Conservation (phyloP, 1,140 invertebrate species). For the Pogonus chalceus region DNA sequence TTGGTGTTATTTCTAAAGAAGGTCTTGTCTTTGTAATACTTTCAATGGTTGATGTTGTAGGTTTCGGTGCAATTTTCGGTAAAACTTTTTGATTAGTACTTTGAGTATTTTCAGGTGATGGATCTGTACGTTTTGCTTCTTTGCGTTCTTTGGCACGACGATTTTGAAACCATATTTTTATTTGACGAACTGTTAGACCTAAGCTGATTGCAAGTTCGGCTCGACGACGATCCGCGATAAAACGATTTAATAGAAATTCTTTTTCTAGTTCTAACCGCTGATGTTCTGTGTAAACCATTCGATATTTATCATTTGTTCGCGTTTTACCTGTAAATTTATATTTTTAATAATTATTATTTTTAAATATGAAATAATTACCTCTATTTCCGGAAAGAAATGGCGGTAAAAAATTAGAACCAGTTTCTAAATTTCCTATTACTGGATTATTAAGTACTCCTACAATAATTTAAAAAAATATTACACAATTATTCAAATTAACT, state of each 20-base stretch:
- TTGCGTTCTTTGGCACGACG: slow-evolving; percentile 87
- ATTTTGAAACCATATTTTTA: slow-evolving; percentile 79
- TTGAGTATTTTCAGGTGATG: not conserved
- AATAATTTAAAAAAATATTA: not conserved
- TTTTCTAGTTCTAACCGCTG: slow-evolving; percentile 21
- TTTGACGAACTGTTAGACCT: slow-evolving; percentile 85
- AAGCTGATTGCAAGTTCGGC: slow-evolving; percentile 76
- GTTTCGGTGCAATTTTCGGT: not conserved
- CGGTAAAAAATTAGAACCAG: too few relatives aligned
- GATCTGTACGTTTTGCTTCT: slow-evolving; percentile 31
- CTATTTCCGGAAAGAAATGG: not conserved
- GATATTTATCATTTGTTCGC: slow-evolving; percentile 22
- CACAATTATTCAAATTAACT: too few relatives aligned
- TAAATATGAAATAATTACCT: not conserved
- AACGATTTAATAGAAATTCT: not conserved
- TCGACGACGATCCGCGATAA: slow-evolving; percentile 54
- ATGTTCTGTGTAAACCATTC: slow-evolving; percentile 21
- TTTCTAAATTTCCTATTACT: not conserved
- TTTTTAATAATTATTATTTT: not conserved
- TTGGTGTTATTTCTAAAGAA: not conserved
- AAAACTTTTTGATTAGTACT: not conserved
- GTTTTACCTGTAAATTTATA: slow-evolving; percentile 19
- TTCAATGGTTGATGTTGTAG: not conserved
- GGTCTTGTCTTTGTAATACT: not conserved
- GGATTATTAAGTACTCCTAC: not conserved